Percentiles rank a stretch among this genome's conserved stretches.
Evolutionary conservation across 53 echinoderm and acorn worm species (phyloP).

Genomic region (Apostichopus leukothele): DNA sequence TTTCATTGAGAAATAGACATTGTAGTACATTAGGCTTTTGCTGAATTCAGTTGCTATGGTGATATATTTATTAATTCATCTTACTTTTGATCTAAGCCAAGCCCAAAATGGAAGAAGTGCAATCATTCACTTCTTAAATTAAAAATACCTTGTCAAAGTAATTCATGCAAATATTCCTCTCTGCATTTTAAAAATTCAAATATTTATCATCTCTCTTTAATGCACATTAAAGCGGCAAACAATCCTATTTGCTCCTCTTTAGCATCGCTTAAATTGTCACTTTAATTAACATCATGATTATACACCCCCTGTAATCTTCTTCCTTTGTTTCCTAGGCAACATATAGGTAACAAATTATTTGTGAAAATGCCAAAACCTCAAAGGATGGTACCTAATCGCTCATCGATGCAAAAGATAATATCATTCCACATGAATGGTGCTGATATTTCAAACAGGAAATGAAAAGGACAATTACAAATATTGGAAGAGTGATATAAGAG

Average conservation of each 20-base stretch:
- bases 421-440: conserved; percentile 14
- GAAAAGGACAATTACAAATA: neutral
- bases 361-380: too few species aligned
- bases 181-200: neutral
- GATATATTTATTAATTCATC: neutral
- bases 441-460: conserved; percentile 11
- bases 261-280: neutral
- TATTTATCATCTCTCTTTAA: neutral
- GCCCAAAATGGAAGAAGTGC: too few species aligned
- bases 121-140: too few species aligned
- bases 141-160: too few species aligned
- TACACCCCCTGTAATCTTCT: neutral
- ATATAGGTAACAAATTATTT: neutral
- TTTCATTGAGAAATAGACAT: too few species aligned
- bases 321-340: neutral
- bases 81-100: too few species aligned
- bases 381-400: neutral
- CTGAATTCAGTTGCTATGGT: neutral
- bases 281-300: neutral
- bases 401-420: conserved; percentile 5
- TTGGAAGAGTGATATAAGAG: neutral
- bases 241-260: neutral
- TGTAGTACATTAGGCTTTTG: too few species aligned
- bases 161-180: neutral
- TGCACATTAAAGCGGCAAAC: neutral